Evolutionary conservation across 1,140 invertebrate genomes (phyloP).

Genomic region (Scaptomyza montana): DNA sequence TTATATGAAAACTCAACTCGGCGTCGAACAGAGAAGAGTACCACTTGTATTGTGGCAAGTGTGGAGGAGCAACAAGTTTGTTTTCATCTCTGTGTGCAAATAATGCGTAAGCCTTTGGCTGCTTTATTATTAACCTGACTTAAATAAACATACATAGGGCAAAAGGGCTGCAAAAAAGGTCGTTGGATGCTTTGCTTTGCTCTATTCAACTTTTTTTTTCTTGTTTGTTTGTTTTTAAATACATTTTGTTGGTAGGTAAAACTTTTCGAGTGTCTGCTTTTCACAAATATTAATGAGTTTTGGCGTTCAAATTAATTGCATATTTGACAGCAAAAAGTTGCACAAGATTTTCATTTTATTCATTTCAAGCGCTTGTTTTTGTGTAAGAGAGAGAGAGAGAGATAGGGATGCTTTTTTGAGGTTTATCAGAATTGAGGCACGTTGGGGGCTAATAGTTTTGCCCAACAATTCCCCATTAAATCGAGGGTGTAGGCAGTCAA

Average conservation of each 20-base stretch:
- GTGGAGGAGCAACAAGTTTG: constrained; percentile 71
- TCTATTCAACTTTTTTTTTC: constrained; percentile 43
- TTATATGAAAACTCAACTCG: constrained; percentile 42
- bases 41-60: constrained; percentile 19
- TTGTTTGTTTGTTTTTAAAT: not conserved
- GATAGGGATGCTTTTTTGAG: not conserved
- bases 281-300: constrained; percentile 77
- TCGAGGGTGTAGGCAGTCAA: not conserved
- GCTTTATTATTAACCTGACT: constrained; percentile 79
- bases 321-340: constrained; percentile 60
- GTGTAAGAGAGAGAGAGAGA: not conserved
- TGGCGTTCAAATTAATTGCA: constrained; percentile 81
- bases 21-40: not conserved
- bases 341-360: constrained; percentile 61
- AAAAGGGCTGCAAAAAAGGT: constrained; percentile 60
- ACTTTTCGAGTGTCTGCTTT: constrained; percentile 40
- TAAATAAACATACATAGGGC: constrained; percentile 53
- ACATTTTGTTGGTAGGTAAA: constrained; percentile 10
- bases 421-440: constrained; percentile 58
- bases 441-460: constrained; percentile 59
- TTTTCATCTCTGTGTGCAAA: constrained; percentile 77
- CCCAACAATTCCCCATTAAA: not conserved
- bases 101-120: constrained; percentile 69
- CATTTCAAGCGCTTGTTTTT: constrained; percentile 20
- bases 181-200: constrained; percentile 29